Evolutionary conservation across 2,888 invertebrate species (phyloP).

Genomic region (Himalopsyche tibetana): DNA sequence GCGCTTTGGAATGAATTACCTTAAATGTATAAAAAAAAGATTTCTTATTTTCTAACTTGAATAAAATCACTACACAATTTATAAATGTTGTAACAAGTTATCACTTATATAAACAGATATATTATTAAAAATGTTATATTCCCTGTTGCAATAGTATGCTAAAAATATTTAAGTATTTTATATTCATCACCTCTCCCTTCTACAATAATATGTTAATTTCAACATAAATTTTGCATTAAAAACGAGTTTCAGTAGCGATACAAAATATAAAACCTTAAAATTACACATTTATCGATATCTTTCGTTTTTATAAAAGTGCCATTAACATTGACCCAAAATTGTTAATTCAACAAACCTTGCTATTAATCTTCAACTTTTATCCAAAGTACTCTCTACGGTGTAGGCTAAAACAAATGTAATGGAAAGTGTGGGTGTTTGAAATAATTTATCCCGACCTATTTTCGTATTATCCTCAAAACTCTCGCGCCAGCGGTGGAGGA

Average conservation of each 20-base stretch:
- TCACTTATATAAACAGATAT: too few species aligned
- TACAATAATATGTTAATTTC: neutral
- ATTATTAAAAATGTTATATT: too few species aligned
- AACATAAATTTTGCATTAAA: neutral
- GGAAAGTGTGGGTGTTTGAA: constrained; percentile 29
- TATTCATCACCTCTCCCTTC: neutral
- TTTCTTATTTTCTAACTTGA: too few species aligned
- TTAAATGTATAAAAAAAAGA: too few species aligned
- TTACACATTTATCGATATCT: neutral
- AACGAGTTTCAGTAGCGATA: neutral
- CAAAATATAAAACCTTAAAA: neutral
- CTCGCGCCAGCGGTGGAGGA: neutral
- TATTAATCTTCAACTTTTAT: constrained; percentile 40
- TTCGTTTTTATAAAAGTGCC: neutral
- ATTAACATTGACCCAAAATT: constrained; percentile 40
- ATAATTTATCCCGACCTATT: constrained; percentile 38
- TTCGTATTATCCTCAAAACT: constrained; percentile 35
- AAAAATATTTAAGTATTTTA: too few species aligned
- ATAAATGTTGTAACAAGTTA: too few species aligned
- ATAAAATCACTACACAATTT: too few species aligned
- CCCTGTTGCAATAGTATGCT: too few species aligned
- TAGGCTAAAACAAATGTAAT: constrained; percentile 37
- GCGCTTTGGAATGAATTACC: too few species aligned
- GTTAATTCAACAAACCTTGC: constrained; percentile 38
- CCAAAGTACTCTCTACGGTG: constrained; percentile 16